phyloP scores from a whole-genome alignment of 2,888 invertebrate genomes.

The Zele albiditarsus region DNA sequence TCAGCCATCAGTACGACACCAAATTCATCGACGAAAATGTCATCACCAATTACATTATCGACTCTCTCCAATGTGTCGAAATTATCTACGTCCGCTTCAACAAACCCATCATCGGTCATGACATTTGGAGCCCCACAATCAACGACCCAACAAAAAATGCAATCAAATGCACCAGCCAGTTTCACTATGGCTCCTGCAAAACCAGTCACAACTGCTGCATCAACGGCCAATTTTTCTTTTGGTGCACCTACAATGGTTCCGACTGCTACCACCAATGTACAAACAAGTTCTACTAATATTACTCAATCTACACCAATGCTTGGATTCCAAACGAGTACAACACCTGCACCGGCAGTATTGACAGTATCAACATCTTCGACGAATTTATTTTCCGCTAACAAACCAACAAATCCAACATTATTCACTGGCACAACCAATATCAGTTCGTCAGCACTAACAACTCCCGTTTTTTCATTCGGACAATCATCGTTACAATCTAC shows the following conservation, averaged over 20 bases:
- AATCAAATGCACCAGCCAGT: neutral
- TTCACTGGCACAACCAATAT: neutral
- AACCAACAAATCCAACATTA: slow-evolving; percentile 13
- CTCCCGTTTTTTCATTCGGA: slow-evolving; percentile 38
- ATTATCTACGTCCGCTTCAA: neutral
- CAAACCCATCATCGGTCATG: slow-evolving; percentile 34
- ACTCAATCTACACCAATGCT: neutral
- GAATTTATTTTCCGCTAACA: neutral
- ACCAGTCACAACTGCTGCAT: neutral
- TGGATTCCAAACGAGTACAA: neutral
- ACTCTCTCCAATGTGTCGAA: neutral
- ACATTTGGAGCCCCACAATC: slow-evolving; percentile 41
- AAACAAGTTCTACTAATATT: neutral
- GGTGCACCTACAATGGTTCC: neutral
- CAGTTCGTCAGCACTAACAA: slow-evolving; percentile 7
- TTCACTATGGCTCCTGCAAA: slow-evolving; percentile 24
- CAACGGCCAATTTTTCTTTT: slow-evolving; percentile 22
- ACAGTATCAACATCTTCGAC: slow-evolving; percentile 6
- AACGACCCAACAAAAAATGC: neutral
- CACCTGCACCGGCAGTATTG: neutral
- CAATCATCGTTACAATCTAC: slow-evolving; percentile 1
- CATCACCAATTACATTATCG: slow-evolving; percentile 10
- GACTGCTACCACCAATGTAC: neutral
- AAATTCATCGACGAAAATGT: neutral
- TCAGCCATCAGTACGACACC: neutral